phyloP scores from a whole-genome alignment of 2,113 vertebrate species.

The Megaptera novaeangliae region DNA sequence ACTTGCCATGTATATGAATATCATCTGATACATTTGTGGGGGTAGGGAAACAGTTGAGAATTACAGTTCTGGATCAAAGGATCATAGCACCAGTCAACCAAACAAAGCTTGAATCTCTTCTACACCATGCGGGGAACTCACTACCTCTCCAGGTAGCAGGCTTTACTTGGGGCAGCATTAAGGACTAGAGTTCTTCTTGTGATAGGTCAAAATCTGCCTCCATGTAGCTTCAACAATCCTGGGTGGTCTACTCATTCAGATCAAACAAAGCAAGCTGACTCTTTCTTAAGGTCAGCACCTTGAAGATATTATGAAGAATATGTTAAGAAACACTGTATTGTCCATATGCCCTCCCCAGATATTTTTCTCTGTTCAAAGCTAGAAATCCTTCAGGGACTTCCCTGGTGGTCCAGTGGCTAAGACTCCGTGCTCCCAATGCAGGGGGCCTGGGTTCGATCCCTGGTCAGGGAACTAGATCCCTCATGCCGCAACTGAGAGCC shows the following conservation, averaged over 20 bases:
- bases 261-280: background rate
- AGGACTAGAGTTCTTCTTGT: background rate
- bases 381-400: background rate
- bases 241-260: too few relatives aligned
- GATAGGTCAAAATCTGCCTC: background rate
- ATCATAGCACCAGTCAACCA: background rate
- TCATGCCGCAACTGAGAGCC: too few relatives aligned
- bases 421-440: too few relatives aligned
- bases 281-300: background rate
- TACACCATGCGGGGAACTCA: background rate
- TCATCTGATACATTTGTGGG: background rate
- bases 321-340: background rate
- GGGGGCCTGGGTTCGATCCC: too few relatives aligned
- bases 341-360: background rate
- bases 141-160: background rate
- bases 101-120: background rate
- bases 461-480: too few relatives aligned
- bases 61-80: background rate
- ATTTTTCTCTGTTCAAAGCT: background rate
- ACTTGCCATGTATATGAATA: background rate
- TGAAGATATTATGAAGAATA: background rate
- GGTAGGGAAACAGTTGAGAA: background rate
- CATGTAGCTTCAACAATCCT: too few relatives aligned
- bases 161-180: background rate
- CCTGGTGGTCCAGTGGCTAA: too few relatives aligned